A percentile compares a stretch with the other conserved stretches of the same genome.
Evolutionary conservation across 1,140 invertebrate genomes (phyloP).

Genomic region (Gryon sp.): DNA sequence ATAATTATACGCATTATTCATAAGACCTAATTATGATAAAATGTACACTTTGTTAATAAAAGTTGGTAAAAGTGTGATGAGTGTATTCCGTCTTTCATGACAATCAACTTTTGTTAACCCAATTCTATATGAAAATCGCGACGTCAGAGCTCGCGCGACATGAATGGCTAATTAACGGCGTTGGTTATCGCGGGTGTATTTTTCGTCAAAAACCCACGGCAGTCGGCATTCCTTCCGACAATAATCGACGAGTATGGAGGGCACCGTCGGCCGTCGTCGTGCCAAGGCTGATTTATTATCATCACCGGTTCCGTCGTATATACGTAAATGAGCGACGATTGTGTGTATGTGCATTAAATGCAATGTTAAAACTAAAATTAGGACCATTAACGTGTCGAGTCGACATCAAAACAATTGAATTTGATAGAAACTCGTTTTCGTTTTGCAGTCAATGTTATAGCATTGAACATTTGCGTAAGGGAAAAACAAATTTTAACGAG

Average conservation of each 20-base stretch:
- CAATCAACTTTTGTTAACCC: slow-evolving; percentile 58
- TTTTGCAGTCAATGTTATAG: slow-evolving; percentile 51
- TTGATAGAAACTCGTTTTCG: slow-evolving; percentile 21
- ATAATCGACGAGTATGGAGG: slow-evolving; percentile 42
- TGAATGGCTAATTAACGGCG: slow-evolving; percentile 48
- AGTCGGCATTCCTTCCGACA: slow-evolving; percentile 38
- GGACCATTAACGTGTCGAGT: slow-evolving; percentile 45
- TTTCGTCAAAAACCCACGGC: slow-evolving; percentile 40
- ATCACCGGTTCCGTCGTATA: not conserved
- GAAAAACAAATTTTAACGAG: slow-evolving; percentile 34
- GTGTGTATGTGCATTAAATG: slow-evolving; percentile 33
- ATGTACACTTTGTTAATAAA: too few relatives aligned
- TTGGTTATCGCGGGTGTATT: slow-evolving; percentile 1
- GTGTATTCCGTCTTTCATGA: not conserved
- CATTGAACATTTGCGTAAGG: slow-evolving; percentile 39
- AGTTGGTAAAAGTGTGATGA: not conserved
- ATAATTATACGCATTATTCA: too few relatives aligned
- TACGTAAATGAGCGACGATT: slow-evolving; percentile 9
- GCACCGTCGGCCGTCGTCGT: too few relatives aligned
- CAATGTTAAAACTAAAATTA: slow-evolving; percentile 60
- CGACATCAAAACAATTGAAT: slow-evolving; percentile 47
- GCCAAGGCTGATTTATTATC: slow-evolving; percentile 44
- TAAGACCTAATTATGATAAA: too few relatives aligned
- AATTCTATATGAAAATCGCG: slow-evolving; percentile 51
- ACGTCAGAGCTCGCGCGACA: slow-evolving; percentile 39